Conservation (phyloP, 2,113 vertebrate genomes). For the Thalassoma bifasciatum region DNA sequence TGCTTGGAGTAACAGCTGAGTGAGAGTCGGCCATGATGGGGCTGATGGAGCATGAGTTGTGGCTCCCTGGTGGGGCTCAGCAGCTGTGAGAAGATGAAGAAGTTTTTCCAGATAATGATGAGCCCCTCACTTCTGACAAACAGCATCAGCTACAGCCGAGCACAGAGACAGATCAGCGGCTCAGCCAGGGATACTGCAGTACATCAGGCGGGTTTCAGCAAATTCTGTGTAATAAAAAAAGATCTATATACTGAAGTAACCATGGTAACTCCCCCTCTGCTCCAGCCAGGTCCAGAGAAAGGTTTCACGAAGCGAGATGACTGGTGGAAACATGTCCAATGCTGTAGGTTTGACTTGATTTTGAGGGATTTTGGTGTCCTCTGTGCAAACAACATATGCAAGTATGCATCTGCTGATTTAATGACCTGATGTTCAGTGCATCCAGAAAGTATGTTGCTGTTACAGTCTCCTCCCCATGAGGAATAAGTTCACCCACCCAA, state of each 20-base stretch:
- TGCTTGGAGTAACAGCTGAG: constrained; percentile 5
- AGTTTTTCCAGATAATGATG: constrained; percentile 2
- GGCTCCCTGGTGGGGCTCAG: constrained; percentile 6
- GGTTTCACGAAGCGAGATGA: not conserved
- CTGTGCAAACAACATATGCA: no score
- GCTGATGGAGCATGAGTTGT: constrained; percentile 12
- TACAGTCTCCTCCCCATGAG: no score
- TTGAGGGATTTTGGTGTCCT: not conserved
- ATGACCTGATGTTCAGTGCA: no score
- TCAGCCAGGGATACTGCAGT: not conserved
- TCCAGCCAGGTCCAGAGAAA: not conserved
- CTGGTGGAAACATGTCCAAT: not conserved
- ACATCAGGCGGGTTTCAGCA: not conserved
- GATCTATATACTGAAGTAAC: not conserved
- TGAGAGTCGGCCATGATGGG: constrained; percentile 8
- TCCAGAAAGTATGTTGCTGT: no score
- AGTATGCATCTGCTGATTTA: no score
- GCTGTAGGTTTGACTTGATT: not conserved
- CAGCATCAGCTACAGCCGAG: not conserved
- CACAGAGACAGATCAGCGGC: not conserved
- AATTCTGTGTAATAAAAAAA: not conserved
- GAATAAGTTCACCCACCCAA: no score
- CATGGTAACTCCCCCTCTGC: not conserved
- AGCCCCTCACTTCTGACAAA: not conserved
- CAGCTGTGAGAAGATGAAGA: not conserved